Base-by-base conservation (phyloP, 2,113 vertebrate genomes). In the Osmerus mordax region DNA sequence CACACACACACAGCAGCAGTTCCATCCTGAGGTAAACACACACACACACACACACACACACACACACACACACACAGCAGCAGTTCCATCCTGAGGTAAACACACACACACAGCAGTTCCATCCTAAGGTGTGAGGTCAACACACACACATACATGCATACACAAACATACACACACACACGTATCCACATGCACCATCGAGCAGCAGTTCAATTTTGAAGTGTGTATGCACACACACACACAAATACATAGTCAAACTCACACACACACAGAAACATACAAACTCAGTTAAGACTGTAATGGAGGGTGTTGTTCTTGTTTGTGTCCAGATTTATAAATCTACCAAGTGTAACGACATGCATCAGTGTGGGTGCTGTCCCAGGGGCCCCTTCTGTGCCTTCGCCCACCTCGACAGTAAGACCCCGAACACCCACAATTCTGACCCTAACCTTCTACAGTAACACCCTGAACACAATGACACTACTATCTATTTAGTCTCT, bases 331-430 rank as follows among this genome's bases (percentile, higher is more conserved):
- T 98, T 87, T 99, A 98, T 87, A 97, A 97, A 83, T 98, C 96
- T 80, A 98, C 95, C 64, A 98, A 98, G 91, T 99, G 97, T 89
- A 99, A 99, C 56, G 97, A 99, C 77, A 98, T 99, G 94, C 96
- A 98, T 87, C 97, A 99, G 90, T 93, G 94, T 70, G 96, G 96
- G 84, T 96, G 94, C 94, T 99, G 97, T 84, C 97, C 97, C 74
- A 90, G 97, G 84, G 97, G 97, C 81, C 96, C 97, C n/a, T 99
- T 99, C 92, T 99, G 97, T 92, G 97, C 97, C 89, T 99, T 99
- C 78, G 97, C 96, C 88, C 97, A 99, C 3, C 87, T 97, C 81
- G 97, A 98, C 91, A 97, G 97, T 98, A 94, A 82, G 96, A 69
- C 16, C 65, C 41, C 12, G 41, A 47, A 11, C 41, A 47, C 41